Conservation (phyloP, 2,888 invertebrate genomes). For the Morpho achilles region DNA sequence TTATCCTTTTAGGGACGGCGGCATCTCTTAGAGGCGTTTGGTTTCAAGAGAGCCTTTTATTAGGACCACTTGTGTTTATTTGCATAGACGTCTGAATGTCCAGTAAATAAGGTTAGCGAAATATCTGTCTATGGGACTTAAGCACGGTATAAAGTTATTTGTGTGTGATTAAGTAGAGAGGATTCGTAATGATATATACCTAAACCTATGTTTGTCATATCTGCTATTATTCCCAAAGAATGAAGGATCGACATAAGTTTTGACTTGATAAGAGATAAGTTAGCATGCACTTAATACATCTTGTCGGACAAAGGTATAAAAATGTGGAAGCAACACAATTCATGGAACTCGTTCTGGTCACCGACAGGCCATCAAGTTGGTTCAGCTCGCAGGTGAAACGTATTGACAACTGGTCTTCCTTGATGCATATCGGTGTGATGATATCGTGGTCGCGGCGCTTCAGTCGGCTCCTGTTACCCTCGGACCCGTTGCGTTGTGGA, state of each 20-base stretch:
- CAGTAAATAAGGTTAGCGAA: conserved; percentile 75
- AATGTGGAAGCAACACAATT: conserved; percentile 66
- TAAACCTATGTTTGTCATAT: not conserved
- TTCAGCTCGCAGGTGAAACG: conserved; percentile 69
- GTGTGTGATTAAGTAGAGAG: conserved; percentile 49
- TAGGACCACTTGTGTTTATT: conserved; percentile 75
- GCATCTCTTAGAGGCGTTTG: conserved; percentile 62
- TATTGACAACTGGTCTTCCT: conserved; percentile 79
- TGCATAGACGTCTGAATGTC: conserved; percentile 74
- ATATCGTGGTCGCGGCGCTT: conserved; percentile 71
- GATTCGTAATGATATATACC: conserved; percentile 16
- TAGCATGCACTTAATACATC: conserved; percentile 58
- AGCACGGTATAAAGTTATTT: conserved; percentile 66
- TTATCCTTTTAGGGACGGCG: conserved; percentile 78
- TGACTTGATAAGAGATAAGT: conserved; percentile 44
- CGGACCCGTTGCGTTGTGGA: conserved; percentile 66
- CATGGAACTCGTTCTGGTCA: conserved; percentile 64
- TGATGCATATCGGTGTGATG: conserved; percentile 76
- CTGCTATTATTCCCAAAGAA: not conserved
- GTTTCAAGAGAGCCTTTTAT: conserved; percentile 69
- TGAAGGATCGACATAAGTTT: conserved; percentile 31
- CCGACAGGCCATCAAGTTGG: conserved; percentile 64
- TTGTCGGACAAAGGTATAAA: conserved; percentile 66
- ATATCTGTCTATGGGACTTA: conserved; percentile 60
- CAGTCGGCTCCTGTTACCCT: conserved; percentile 67